phyloP scores from a whole-genome alignment of 2,113 vertebrate species.

The Gavia stellata region DNA sequence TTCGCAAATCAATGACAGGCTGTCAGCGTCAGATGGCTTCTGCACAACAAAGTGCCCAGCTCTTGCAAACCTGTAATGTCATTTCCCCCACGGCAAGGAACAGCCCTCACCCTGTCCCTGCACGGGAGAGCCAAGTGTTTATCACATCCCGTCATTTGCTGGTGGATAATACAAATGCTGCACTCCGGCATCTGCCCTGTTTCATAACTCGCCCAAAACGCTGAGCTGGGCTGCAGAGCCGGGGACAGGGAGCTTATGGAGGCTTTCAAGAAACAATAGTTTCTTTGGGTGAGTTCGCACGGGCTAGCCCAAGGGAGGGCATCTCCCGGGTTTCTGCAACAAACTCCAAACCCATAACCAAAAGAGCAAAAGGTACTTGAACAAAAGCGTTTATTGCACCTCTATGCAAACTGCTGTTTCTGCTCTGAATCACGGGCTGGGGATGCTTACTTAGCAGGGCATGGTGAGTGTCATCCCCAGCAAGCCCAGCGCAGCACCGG shows the following conservation, averaged over 20 bases:
- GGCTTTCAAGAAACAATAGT: conserved; percentile 6
- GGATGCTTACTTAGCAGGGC: neutral
- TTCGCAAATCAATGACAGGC: conserved; percentile 55
- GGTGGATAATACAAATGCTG: neutral
- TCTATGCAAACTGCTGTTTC: neutral
- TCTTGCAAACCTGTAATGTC: conserved; percentile 51
- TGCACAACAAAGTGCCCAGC: conserved; percentile 33
- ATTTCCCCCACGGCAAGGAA: neutral
- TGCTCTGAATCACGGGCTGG: neutral
- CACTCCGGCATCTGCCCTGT: neutral
- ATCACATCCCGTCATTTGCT: conserved; percentile 16
- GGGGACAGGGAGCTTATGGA: neutral
- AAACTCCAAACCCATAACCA: neutral
- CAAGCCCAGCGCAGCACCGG: neutral
- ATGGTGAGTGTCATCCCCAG: neutral
- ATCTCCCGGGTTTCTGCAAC: neutral
- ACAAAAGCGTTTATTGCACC: neutral
- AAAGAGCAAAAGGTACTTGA: neutral
- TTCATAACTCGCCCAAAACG: conserved; percentile 34
- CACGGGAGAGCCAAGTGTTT: conserved; percentile 13
- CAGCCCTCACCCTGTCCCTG: conserved; percentile 24
- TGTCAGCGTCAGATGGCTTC: conserved; percentile 45
- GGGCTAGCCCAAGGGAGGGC: neutral
- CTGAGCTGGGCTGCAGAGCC: neutral
- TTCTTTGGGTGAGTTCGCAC: neutral